These are phyloP conservation scores for Pitta sordida DNA, from an alignment of 2,113 vertebrate genomes.

Conservation along the genomic window DNA sequence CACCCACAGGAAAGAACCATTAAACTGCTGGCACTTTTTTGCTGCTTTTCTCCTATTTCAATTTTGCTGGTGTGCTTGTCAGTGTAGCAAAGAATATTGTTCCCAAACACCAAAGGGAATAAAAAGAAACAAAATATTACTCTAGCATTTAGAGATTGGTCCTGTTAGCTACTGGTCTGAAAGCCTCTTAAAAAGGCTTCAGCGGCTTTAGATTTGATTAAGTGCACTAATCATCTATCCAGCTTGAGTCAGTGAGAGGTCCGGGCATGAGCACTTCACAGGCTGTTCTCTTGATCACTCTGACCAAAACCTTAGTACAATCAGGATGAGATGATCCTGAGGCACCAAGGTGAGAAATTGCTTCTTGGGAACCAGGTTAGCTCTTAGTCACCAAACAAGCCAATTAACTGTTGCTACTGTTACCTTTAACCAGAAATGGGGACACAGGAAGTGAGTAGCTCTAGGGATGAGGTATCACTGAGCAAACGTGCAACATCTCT, in stretches of 20 bases:
- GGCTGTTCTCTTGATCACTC: background rate
- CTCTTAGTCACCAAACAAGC: background rate
- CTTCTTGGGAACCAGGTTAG: background rate
- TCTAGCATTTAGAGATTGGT: background rate
- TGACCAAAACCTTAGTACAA: background rate
- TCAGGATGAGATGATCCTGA: background rate
- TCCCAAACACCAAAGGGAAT: background rate
- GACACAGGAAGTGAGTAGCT: background rate
- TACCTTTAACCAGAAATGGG: background rate
- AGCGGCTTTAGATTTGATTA: slow-evolving; percentile 41
- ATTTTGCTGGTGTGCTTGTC: background rate
- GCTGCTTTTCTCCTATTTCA: background rate
- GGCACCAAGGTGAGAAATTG: background rate
- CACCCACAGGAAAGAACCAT: background rate
- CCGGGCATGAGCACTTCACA: background rate
- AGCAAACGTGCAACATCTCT: background rate
- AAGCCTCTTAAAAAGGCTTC: slow-evolving; percentile 37
- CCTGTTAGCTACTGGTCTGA: background rate
- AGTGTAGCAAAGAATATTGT: background rate
- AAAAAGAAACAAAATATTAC: background rate
- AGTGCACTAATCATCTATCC: background rate
- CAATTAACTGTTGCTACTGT: background rate
- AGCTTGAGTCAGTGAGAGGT: background rate
- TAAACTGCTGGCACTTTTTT: background rate
- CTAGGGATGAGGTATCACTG: background rate